These are phyloP conservation scores for Megaceryle alcyon DNA, from an alignment of 2,797 vertebrate genomes.

Conservation along the genomic window DNA sequence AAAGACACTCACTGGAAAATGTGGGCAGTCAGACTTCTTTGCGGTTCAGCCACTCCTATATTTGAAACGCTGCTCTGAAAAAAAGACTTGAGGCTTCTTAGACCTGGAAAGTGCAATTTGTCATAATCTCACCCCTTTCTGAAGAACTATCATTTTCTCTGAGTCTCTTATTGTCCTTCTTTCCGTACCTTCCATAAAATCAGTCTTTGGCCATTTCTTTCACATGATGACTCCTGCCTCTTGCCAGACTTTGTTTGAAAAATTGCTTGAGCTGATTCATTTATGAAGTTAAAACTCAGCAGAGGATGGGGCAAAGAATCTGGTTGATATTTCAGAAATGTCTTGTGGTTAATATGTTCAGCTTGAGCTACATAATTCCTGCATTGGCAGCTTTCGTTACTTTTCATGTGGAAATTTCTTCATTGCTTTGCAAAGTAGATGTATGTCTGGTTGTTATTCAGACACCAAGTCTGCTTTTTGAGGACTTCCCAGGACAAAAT, in stretches of 20 bases:
- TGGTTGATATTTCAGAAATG: slow-evolving; percentile 30
- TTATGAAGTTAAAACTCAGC: not conserved
- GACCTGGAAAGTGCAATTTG: slow-evolving; percentile 37
- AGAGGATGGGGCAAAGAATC: slow-evolving; percentile 15
- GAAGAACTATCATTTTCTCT: not conserved
- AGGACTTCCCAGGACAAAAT: not conserved
- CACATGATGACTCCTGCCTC: not conserved
- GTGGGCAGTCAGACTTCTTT: slow-evolving; percentile 39
- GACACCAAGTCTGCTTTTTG: slow-evolving; percentile 4
- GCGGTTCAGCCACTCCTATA: slow-evolving; percentile 27
- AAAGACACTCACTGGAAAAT: slow-evolving; percentile 58
- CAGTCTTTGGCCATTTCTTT: not conserved
- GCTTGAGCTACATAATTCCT: slow-evolving; percentile 13
- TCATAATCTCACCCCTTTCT: not conserved
- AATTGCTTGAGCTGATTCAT: not conserved
- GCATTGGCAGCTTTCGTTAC: not conserved
- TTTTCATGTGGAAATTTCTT: slow-evolving; percentile 56
- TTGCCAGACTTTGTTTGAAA: not conserved
- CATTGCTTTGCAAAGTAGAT: slow-evolving; percentile 15
- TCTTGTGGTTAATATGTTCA: slow-evolving; percentile 43
- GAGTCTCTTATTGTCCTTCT: not conserved
- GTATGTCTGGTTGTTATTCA: slow-evolving; percentile 11
- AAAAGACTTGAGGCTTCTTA: not conserved
- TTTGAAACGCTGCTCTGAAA: slow-evolving; percentile 28
- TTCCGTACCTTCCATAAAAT: not conserved